Evolutionary conservation across 2,797 vertebrate species (phyloP).

Genomic region (Aphelocoma californica): DNA sequence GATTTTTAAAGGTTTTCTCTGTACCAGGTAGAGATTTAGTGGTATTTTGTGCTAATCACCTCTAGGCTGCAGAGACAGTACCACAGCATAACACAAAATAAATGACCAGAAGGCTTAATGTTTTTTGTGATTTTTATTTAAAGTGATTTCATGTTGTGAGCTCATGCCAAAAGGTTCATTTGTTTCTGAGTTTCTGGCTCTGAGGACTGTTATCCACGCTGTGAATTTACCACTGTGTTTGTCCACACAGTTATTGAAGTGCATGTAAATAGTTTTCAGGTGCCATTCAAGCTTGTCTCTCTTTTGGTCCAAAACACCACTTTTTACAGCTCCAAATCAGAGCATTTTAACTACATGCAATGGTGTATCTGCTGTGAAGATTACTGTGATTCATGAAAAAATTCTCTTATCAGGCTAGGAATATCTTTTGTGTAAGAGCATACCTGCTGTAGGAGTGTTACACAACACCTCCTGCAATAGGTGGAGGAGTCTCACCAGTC

Average conservation of each 20-base stretch:
- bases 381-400: background rate
- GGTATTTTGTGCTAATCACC: slow-evolving; percentile 26
- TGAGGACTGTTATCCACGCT: background rate
- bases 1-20: background rate
- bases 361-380: background rate
- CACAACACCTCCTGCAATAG: background rate
- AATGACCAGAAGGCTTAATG: slow-evolving; percentile 35
- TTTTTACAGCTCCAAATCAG: background rate
- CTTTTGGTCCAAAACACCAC: background rate
- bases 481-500: background rate
- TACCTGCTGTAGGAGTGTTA: slow-evolving; percentile 7
- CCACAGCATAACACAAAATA: background rate
- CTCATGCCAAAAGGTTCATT: slow-evolving; percentile 28
- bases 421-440: background rate
- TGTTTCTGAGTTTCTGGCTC: slow-evolving; percentile 22
- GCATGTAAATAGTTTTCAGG: slow-evolving; percentile 13
- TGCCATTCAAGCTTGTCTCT: background rate
- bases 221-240: background rate
- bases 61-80: background rate
- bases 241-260: background rate
- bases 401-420: background rate
- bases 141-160: background rate
- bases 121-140: slow-evolving; percentile 20
- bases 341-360: background rate
- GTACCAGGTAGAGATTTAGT: slow-evolving; percentile 27